A percentile compares a stretch with the other conserved stretches of the same genome.
Conservation (phyloP, 2,113 vertebrate genomes). For the Bostrychus sinensis region DNA sequence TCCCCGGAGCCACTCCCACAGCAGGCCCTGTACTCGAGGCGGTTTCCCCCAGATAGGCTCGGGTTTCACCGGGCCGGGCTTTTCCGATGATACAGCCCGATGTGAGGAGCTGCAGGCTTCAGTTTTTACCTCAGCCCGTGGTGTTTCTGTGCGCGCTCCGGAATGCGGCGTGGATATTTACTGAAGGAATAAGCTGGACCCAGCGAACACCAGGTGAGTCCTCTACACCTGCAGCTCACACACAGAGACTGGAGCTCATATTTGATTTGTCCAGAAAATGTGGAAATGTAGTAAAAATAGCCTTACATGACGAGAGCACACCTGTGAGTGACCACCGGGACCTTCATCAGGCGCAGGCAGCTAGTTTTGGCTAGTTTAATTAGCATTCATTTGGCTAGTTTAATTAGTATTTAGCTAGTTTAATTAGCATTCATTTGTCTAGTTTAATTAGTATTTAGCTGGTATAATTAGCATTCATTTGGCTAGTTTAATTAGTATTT, state of each 20-base stretch:
- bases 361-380: background rate
- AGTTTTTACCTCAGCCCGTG: conserved; percentile 38
- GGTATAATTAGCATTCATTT: no score
- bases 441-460: no score
- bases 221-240: conserved; percentile 41
- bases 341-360: background rate
- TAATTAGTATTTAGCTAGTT: no score
- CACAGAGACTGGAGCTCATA: background rate
- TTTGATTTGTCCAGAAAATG: no score
- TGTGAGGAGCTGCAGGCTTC: conserved; percentile 16
- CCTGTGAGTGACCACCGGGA: background rate
- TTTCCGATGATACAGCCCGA: conserved; percentile 22
- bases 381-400: background rate
- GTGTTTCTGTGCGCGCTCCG: conserved; percentile 58
- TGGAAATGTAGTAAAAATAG: no score
- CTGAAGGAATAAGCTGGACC: conserved; percentile 30
- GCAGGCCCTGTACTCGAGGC: conserved; percentile 44
- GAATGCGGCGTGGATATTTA: conserved; percentile 48
- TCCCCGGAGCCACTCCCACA: conserved; percentile 57
- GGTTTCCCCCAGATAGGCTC: conserved; percentile 32
- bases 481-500: no score
- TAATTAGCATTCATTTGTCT: no score
- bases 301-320: no score
- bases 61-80: conserved; percentile 52
- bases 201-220: conserved; percentile 61